Base-by-base conservation (phyloP, 1,140 invertebrate genomes). In the Phthorimaea operculella region DNA sequence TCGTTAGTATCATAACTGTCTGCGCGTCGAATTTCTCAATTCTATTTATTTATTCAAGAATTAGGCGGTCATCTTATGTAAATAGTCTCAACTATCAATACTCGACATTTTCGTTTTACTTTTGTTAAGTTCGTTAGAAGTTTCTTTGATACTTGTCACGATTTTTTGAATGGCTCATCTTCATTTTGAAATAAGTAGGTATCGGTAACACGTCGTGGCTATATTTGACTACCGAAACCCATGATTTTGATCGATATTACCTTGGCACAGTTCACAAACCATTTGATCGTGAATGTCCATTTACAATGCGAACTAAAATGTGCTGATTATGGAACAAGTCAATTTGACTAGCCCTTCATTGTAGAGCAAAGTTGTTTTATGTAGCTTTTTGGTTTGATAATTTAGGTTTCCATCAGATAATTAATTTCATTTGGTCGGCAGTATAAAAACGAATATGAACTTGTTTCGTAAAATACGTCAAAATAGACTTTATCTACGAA, bases 31-130 rank as follows among this genome's bases (percentile, higher is more conserved):
- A 60, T 64, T 76, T 68, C 64, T 62, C 51, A 65, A 70, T 62
- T 58, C 34, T 70, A 60, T 72, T 71, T 76, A 73, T 76, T 74
- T 73, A 68, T 62, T 59, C 72, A 71, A 54, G 64, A 66, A 63
- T 68, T 67, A 65, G 59, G 59, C 57, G 63, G 67, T 62, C 64
- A 71, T 72, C 63, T 70, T 68, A 45, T 60, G 64, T 63, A 78
- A 72, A 76, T 63, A 67, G 53, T 47, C 50, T 59, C n/a, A 54
- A 67, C 52, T 47, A 48, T 59, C 14, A 54, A 63, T 55, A 60
- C 56, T 63, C 51, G 58, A 67, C 59, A 55, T 59, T 68, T 64
- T 54, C 51, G 58, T 54, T 59, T 57, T 52, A 45, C 54, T 61
- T 70, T 72, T 66, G 63, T 64, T 45, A 64, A 60, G 49, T 58